These are phyloP conservation scores for Sesia apiformis DNA, from an alignment of 2,888 invertebrate genomes.

Conservation along the genomic window DNA sequence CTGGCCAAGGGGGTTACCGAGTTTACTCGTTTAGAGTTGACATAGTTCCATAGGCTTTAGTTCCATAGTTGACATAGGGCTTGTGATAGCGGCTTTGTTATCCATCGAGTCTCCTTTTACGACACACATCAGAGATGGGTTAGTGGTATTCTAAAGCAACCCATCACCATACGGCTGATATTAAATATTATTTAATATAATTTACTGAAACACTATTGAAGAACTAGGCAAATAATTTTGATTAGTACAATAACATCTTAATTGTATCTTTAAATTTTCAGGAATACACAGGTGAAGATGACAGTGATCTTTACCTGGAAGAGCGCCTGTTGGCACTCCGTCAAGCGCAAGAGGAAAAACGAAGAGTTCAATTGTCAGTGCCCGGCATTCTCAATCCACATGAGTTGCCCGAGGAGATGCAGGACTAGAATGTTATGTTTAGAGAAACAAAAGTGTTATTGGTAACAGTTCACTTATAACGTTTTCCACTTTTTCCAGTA, in stretches of 20 bases:
- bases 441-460: slow-evolving; percentile 9
- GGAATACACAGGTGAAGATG: slow-evolving; percentile 99
- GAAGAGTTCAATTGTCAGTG: slow-evolving; percentile 92
- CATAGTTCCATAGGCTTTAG: too few species aligned
- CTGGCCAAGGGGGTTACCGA: too few species aligned
- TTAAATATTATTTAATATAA: too few species aligned
- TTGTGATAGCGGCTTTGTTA: too few species aligned
- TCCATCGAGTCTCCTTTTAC: too few species aligned
- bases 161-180: too few species aligned
- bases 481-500: not conserved
- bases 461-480: slow-evolving; percentile 29
- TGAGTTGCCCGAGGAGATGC: slow-evolving; percentile 96
- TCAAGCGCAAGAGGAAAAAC: slow-evolving; percentile 94
- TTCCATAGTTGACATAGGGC: too few species aligned
- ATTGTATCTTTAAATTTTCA: slow-evolving; percentile 43
- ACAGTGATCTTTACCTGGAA: slow-evolving; percentile 97
- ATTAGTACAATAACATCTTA: slow-evolving; percentile 4
- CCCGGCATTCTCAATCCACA: slow-evolving; percentile 98
- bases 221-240: too few species aligned
- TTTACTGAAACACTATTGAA: too few species aligned
- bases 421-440: slow-evolving; percentile 76
- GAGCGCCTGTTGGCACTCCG: slow-evolving; percentile 94
- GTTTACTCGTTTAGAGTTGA: too few species aligned
- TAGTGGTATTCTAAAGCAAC: too few species aligned
- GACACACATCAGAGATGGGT: too few species aligned